Conservation (phyloP, 2,113 vertebrate species). For the Corvus cornix region DNA sequence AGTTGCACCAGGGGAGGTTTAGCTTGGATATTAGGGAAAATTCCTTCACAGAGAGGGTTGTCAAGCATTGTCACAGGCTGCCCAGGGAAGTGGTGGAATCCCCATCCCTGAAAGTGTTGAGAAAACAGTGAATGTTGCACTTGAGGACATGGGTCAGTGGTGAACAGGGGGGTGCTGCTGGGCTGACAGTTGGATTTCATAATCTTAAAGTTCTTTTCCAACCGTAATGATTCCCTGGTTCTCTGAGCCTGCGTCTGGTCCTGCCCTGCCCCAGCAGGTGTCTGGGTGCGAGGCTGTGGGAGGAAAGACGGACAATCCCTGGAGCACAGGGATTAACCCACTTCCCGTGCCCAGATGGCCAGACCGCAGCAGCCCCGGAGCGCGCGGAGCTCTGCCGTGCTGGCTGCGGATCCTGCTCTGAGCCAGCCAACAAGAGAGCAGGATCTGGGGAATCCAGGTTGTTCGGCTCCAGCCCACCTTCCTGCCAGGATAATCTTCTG, state of each 20-base stretch:
- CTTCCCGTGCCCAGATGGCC: not conserved
- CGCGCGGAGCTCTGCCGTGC: accelerated
- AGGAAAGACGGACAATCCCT: not conserved
- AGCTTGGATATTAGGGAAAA: not conserved
- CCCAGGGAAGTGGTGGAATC: not conserved
- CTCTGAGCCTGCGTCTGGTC: accelerated
- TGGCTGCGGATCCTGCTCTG: not conserved
- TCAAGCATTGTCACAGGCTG: not conserved
- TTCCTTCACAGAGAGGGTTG: not conserved
- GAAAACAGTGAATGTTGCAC: not conserved
- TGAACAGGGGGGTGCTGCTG: not conserved
- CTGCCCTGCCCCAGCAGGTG: not conserved
- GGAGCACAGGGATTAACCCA: not conserved
- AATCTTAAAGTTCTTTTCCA: accelerated
- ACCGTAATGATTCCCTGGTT: too few species aligned
- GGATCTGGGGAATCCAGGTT: not conserved
- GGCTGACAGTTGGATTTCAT: not conserved
- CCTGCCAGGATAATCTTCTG: not conserved
- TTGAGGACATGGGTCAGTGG: not conserved
- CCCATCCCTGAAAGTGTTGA: not conserved
- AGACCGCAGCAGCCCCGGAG: not conserved
- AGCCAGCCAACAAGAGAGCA: not conserved
- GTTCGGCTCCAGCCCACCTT: not conserved
- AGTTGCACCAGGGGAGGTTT: not conserved
- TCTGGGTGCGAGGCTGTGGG: not conserved